Evolutionary conservation across 1,140 invertebrate species (phyloP).

Genomic region (Papilio polyxenes): DNA sequence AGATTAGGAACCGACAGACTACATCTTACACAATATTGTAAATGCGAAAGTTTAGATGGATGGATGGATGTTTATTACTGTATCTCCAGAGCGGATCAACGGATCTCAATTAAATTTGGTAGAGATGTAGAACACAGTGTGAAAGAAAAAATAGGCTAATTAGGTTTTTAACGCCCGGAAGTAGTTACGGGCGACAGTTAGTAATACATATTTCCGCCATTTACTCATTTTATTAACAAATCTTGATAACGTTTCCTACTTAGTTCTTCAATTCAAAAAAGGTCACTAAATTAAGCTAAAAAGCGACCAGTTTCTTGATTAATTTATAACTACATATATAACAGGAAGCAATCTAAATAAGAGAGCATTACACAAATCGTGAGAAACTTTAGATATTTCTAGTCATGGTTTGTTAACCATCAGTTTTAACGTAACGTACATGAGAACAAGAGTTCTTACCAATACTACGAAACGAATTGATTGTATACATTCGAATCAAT

Average conservation of each 20-base stretch:
- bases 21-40: too few species aligned
- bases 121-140: too few species aligned
- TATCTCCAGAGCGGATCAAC: too few species aligned
- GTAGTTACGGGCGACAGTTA: too few species aligned
- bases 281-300: background rate
- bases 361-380: slow-evolving; percentile 14
- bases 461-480: background rate
- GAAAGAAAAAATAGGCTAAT: too few species aligned
- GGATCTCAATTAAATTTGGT: too few species aligned
- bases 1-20: background rate
- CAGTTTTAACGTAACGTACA: slow-evolving; percentile 5
- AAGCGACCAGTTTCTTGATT: background rate
- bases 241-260: background rate
- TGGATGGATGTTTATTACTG: too few species aligned
- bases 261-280: background rate
- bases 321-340: background rate
- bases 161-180: too few species aligned
- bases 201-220: too few species aligned
- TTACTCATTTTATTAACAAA: too few species aligned
- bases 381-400: background rate
- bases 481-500: background rate
- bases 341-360: slow-evolving; percentile 9
- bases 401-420: background rate
- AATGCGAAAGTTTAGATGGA: too few species aligned
- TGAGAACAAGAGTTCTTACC: background rate